These are phyloP conservation scores for Enteromius radiatus DNA, from an alignment of 2,797 vertebrate species.

Conservation along the genomic window DNA sequence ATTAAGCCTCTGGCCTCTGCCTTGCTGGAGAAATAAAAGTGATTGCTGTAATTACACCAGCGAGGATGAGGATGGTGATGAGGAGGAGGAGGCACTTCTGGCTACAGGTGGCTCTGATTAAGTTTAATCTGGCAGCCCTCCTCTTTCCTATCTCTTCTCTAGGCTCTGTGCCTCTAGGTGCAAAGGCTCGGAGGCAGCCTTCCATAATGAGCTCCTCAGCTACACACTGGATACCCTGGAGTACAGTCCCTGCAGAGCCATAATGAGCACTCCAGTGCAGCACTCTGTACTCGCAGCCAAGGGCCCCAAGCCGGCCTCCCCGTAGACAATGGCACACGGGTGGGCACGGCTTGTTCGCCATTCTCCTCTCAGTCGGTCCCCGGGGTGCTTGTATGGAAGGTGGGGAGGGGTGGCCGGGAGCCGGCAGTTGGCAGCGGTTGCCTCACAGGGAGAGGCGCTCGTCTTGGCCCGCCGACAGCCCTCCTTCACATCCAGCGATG, in stretches of 20 bases:
- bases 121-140: constrained; percentile 80
- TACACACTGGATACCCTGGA: constrained; percentile 75
- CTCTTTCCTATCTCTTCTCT: constrained; percentile 66
- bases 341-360: constrained; percentile 70
- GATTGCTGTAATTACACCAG: constrained; percentile 77
- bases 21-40: constrained; percentile 72
- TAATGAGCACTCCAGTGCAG: constrained; percentile 84
- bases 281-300: constrained; percentile 72
- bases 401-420: constrained; percentile 70
- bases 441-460: constrained; percentile 61
- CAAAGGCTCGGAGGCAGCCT: constrained; percentile 67
- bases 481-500: constrained; percentile 55
- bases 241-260: constrained; percentile 78
- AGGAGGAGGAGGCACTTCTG: constrained; percentile 64
- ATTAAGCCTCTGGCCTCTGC: constrained; percentile 75
- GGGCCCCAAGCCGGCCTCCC: constrained; percentile 69
- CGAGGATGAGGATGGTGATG: constrained; percentile 58
- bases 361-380: constrained; percentile 64
- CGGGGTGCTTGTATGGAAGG: constrained; percentile 64
- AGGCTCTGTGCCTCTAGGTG: constrained; percentile 64
- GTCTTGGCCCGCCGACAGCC: constrained; percentile 54
- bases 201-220: constrained; percentile 82
- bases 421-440: constrained; percentile 71
- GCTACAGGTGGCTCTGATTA: constrained; percentile 84
- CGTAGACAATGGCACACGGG: constrained; percentile 70